Evolutionary conservation across 2,797 vertebrate species (phyloP), one percentile per base, ranked within the genome.

Genomic region (Sardinella longiceps): DNA sequence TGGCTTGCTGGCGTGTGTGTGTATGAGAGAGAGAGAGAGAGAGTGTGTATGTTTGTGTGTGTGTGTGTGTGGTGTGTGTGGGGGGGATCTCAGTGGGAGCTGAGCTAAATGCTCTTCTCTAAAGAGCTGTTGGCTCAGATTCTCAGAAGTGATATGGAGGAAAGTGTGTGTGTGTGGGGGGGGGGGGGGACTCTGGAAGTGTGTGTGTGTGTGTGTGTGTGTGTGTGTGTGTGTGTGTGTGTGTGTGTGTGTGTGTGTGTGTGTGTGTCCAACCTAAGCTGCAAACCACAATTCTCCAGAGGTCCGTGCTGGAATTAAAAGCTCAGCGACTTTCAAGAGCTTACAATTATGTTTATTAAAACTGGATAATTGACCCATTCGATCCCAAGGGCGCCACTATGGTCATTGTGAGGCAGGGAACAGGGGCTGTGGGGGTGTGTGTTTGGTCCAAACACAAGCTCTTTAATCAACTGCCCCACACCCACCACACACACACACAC

Each of bases 311-410:
- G 85, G 89, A 90, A 89, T 89, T 89, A 90, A 90, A 89, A 90
- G 87, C 89, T 90, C 88, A 89, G 89, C 89, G 89, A 86, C 89
- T 90, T 88, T 88, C 87, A 85, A 88, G 84, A 85, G 84, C 86
- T 83, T 51, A 88, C 89, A 88, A 89, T 90, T 90, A 90, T 37
- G 81, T 87, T 89, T 89, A 90, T 90, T 90, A 90, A 90, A 86
- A 89, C 89, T 89, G 87, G 89, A 87, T 90, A 89, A 90, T 89
- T 89, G 88, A 90, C 87, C 88, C 86, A 82, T 87, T 85, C 83
- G 86, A 87, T 87, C 88, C 85, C 48, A 83, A 86, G 88, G 87
- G 87, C 86, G 85, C 87, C 89, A 81, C 83, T 82, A 74, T 33
- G 15, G 66, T 18, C 66, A 74, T 37, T 74, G 30, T 14, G 14